Base-by-base conservation (phyloP, 1,140 invertebrate genomes). In the Drosophila tsacasi region DNA sequence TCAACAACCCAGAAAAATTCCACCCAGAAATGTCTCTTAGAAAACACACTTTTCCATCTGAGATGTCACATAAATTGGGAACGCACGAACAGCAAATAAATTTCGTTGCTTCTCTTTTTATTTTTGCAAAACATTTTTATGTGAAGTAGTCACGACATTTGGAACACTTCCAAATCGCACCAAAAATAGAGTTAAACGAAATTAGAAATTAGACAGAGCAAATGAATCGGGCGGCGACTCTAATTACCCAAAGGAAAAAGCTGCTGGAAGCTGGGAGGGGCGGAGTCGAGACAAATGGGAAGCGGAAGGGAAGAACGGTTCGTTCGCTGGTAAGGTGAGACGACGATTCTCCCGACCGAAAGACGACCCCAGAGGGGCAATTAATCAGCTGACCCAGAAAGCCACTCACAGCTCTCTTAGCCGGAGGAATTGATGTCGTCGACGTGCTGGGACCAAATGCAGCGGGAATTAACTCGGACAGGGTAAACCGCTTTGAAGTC, bases 321-420 rank as follows among this genome's bases (percentile, higher is more conserved):
- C 6, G 12, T 5, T n/a, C 17, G 25, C 4, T 0, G 49, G n/a
- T n/a, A 19, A 69, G 44, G 46, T 27, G n/a, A 60, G 47, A 35
- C n/a, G 47, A 49, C 25, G 47, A n/a, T 78, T 76, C 30, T 23
- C 6, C 27, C 37, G 30, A 23, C 35, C 32, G 66, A 58, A 79
- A 64, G 54, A 47, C 40, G 61, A 76, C 17, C 55, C 49, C 69
- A 50, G 58, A 57, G 59, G 40, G 40, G 54, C 83, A 81, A 85
- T 85, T 89, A 87, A 87, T 83, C 84, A 80, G 84, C 76, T 86
- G 83, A 80, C 84, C 80, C 67, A 80, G 66, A 80, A 80, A 86
- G 50, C 25, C 65, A 67, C 44, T 52, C 61, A 65, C 47, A 57
- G 27, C 27, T 19, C n/a, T 63, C 44, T 54, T 30, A 10, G 63